Conservation (phyloP, 2,888 invertebrate genomes). For the Pristionchus maxplancki region DNA sequence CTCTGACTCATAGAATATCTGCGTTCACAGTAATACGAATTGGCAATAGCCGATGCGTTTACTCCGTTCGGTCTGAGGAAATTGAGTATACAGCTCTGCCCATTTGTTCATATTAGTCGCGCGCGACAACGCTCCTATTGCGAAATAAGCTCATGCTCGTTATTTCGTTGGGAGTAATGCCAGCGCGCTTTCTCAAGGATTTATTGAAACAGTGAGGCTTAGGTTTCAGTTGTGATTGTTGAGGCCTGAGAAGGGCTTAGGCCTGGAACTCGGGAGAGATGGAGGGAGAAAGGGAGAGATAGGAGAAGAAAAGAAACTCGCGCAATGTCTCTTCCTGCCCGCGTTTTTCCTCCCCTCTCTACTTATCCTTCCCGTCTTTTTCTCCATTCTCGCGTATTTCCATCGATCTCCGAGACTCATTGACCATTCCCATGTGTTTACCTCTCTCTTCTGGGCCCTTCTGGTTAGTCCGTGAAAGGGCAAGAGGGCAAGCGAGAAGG, state of each 20-base stretch:
- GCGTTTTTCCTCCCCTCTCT: neutral
- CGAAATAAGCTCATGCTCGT: neutral
- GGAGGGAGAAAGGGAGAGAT: neutral
- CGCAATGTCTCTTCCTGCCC: constrained; percentile 6
- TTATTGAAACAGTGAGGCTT: neutral
- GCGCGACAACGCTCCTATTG: neutral
- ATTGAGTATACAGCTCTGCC: neutral
- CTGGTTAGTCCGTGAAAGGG: too few species aligned
- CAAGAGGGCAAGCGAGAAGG: too few species aligned
- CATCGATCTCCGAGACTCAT: constrained; percentile 7
- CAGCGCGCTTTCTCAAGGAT: neutral
- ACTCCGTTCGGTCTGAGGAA: too few species aligned
- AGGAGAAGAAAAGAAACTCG: constrained; percentile 17
- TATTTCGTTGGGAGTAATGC: neutral
- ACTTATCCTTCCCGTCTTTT: neutral
- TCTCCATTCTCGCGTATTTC: neutral
- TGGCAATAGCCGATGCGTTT: too few species aligned
- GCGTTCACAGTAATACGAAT: too few species aligned
- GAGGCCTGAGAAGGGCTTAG: neutral
- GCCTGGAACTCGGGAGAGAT: neutral
- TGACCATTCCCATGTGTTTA: neutral
- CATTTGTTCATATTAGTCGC: neutral
- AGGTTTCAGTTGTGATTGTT: neutral
- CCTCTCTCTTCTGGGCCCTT: neutral
- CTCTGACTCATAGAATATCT: too few species aligned